Evolutionary conservation across 2,888 invertebrate genomes (phyloP), one percentile per base, ranked within the genome.

Genomic region (Xanthostigma xanthostigma): DNA sequence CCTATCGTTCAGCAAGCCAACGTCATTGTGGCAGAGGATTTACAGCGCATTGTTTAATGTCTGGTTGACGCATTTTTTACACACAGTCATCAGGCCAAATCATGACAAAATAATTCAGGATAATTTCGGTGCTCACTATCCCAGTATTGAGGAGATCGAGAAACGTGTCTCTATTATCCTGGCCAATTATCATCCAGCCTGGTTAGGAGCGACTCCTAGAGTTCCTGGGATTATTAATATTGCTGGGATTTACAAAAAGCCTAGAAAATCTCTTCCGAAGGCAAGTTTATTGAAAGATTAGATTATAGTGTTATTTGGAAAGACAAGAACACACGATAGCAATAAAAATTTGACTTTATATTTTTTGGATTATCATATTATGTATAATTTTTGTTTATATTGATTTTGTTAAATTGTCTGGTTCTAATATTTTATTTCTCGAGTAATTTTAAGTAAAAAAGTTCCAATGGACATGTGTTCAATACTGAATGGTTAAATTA

Each of bases 211-310:
- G 42, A 54, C 61, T n/a, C 68, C 69, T 1, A 56, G 62, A 8
- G 61, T 67, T 8, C 65, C 68, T 0, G 60, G 57, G 51, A 56
- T 67, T 8, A 51, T 68, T 6, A 64, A 62, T 42, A 59, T 66
- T 43, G 66, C 66, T 35, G 68, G 67, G 9, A 56, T 69, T 43
- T 68, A 68, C 52, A 58, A 64, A 40, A 61, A 59, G 9, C 59
- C 61, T 3, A 50, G 58, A 5, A 63, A 65, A 41, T 56, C 62
- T 13, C 53, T 70, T 33, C 66, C 68, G 3, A 45, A 61, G 57
- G 70, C 67, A 58, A 55, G 49, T 46, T 42, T 42, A 17, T n/a
- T 42, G 10, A 27, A 33, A 42, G 9, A 33, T 9, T 9, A 2
- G 13, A 2, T 2, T 42, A 17, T 9, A 27, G 9, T 14, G 12